Conservation (phyloP, 1,140 invertebrate species). For the Campodea augens region DNA sequence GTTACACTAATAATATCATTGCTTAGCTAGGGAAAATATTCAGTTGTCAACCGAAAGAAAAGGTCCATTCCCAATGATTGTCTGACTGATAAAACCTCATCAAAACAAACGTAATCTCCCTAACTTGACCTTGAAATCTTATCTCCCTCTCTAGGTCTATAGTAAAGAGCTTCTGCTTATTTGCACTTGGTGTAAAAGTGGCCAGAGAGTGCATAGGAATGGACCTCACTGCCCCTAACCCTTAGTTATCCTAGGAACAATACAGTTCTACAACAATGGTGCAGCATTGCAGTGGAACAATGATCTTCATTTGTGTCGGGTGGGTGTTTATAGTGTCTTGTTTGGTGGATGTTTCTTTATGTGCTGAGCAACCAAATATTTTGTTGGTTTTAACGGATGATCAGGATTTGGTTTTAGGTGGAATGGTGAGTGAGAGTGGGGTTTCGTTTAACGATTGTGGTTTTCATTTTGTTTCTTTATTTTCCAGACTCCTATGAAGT, state of each 20-base stretch:
- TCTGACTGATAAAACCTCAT: too few relatives aligned
- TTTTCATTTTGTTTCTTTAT: constrained; percentile 5
- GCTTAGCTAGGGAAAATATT: too few relatives aligned
- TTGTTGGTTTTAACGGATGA: constrained; percentile 68
- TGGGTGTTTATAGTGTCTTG: neutral
- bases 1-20: too few relatives aligned
- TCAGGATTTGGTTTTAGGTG: constrained; percentile 55
- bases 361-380: constrained; percentile 39
- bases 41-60: too few relatives aligned
- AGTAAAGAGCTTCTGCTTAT: constrained; percentile 12
- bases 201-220: constrained; percentile 12
- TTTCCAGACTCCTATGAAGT: constrained; percentile 43
- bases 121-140: too few relatives aligned
- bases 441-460: neutral
- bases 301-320: neutral
- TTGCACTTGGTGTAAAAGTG: constrained; percentile 12
- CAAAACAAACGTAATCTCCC: too few relatives aligned
- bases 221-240: constrained; percentile 11
- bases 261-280: neutral
- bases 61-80: neutral
- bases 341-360: neutral
- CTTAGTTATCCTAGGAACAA: neutral
- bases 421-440: constrained; percentile 47
- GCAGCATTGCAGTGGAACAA: neutral
- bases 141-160: too few relatives aligned